These are phyloP conservation scores for Notolepis coatsorum DNA, from an alignment of 2,797 vertebrate genomes.

Conservation along the genomic window DNA sequence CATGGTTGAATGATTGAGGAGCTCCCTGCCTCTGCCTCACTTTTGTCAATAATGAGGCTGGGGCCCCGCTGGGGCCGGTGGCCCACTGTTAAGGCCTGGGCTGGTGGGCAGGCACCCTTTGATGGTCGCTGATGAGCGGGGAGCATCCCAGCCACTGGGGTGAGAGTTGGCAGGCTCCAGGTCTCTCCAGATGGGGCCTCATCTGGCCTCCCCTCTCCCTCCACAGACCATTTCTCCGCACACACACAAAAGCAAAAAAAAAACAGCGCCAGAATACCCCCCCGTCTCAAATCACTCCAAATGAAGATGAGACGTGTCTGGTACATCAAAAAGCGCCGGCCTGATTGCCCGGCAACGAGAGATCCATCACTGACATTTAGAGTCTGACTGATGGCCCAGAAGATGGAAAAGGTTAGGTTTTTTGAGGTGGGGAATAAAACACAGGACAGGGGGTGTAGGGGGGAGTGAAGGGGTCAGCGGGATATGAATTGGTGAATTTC, in stretches of 20 bases:
- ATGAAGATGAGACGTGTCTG: conserved; percentile 61
- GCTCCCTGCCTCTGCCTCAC: conserved; percentile 44
- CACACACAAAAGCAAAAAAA: conserved; percentile 47
- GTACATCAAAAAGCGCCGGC: conserved; percentile 65
- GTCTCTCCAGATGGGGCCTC: conserved; percentile 78
- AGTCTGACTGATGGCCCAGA: conserved; percentile 68
- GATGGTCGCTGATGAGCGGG: conserved; percentile 69
- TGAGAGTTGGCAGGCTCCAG: conserved; percentile 68
- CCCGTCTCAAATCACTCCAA: conserved; percentile 56
- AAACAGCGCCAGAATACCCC: conserved; percentile 34
- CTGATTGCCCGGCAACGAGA: conserved; percentile 61
- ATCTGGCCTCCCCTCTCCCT: conserved; percentile 47
- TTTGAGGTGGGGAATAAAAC: conserved; percentile 66
- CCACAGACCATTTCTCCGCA: conserved; percentile 30
- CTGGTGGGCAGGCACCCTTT: conserved; percentile 67
- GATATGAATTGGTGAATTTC: conserved; percentile 47
- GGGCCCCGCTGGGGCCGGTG: conserved; percentile 53
- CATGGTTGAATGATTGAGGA: conserved; percentile 59
- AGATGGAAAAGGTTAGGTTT: conserved; percentile 76
- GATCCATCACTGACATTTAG: conserved; percentile 75
- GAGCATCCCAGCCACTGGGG: conserved; percentile 58
- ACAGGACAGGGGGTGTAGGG: conserved; percentile 31
- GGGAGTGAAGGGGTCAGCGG: neutral
- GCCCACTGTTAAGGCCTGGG: conserved; percentile 50
- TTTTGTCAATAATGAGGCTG: conserved; percentile 66